phyloP scores from a whole-genome alignment of 2,888 invertebrate species.

The Petrolisthes manimaculis region DNA sequence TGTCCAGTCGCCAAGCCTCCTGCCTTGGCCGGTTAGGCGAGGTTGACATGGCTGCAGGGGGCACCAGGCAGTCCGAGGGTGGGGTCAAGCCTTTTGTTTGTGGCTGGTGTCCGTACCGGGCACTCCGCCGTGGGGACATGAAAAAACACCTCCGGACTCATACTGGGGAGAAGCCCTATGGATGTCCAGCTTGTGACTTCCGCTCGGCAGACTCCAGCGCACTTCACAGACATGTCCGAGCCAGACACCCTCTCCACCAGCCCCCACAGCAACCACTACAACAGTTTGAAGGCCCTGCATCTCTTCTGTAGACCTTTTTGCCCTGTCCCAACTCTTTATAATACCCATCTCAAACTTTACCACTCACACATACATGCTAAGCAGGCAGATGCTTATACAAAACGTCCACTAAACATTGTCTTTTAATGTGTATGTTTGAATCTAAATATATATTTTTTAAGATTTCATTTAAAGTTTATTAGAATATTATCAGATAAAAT shows the following conservation, averaged over 20 bases:
- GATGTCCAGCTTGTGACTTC: constrained; percentile 52
- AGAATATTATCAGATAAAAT: no score
- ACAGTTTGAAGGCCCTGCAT: constrained; percentile 29
- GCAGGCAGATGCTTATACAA: no score
- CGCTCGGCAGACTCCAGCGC: constrained; percentile 59
- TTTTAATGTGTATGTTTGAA: no score
- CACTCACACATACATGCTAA: no score
- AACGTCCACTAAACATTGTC: no score
- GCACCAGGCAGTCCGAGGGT: constrained; percentile 28
- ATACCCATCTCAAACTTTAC: no score
- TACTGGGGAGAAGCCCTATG: constrained; percentile 59
- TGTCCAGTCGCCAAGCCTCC: constrained; percentile 32
- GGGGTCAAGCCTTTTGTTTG: constrained; percentile 52
- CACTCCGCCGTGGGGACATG: constrained; percentile 54
- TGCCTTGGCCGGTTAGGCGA: constrained; percentile 20
- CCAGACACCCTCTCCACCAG: constrained; percentile 40
- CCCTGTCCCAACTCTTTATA: no score
- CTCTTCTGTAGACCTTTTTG: neutral
- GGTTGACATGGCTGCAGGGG: constrained; percentile 10
- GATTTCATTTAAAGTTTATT: no score
- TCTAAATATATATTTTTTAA: no score
- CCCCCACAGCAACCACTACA: constrained; percentile 18
- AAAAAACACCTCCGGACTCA: constrained; percentile 59
- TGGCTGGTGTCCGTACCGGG: constrained; percentile 49
- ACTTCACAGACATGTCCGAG: constrained; percentile 57